A percentile compares a stretch with the other conserved stretches of the same genome.
These are phyloP conservation scores for Halictus ligatus DNA, from an alignment of 2,888 invertebrate genomes.

Conservation along the genomic window DNA sequence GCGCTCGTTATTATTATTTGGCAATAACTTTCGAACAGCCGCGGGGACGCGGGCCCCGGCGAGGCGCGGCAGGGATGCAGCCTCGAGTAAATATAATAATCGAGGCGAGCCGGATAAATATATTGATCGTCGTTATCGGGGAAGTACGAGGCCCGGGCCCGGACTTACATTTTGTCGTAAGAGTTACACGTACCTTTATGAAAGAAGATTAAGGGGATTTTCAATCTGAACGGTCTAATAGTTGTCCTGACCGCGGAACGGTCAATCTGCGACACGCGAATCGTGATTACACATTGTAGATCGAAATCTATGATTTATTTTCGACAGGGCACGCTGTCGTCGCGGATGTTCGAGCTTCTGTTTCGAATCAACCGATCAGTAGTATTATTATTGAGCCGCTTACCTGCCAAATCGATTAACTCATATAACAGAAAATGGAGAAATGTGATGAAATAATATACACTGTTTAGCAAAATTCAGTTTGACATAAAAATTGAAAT, in stretches of 20 bases:
- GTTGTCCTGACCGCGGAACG: neutral
- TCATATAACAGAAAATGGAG: too few relatives aligned
- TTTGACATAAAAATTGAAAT: too few relatives aligned
- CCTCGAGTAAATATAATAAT: slow-evolving; percentile 48
- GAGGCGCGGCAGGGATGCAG: slow-evolving; percentile 20
- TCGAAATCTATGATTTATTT: slow-evolving; percentile 12
- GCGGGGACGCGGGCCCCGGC: neutral
- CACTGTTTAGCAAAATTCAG: too few relatives aligned
- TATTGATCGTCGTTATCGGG: slow-evolving; percentile 32
- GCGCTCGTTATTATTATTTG: slow-evolving; percentile 32
- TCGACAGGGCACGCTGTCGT: neutral
- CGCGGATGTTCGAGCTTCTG: neutral
- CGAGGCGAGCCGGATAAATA: slow-evolving; percentile 26
- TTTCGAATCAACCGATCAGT: neutral
- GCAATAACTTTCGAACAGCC: slow-evolving; percentile 28
- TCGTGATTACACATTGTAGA: neutral
- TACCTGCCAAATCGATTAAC: too few relatives aligned
- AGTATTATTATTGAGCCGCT: neutral
- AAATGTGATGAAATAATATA: too few relatives aligned
- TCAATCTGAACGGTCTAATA: neutral
- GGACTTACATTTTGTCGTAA: neutral
- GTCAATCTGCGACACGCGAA: neutral
- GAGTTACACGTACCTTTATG: neutral
- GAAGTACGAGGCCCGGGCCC: neutral
- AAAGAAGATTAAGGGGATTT: slow-evolving; percentile 13